phyloP scores from a whole-genome alignment of 2,797 vertebrate species.

The Sebastiscus albofasciatus region DNA sequence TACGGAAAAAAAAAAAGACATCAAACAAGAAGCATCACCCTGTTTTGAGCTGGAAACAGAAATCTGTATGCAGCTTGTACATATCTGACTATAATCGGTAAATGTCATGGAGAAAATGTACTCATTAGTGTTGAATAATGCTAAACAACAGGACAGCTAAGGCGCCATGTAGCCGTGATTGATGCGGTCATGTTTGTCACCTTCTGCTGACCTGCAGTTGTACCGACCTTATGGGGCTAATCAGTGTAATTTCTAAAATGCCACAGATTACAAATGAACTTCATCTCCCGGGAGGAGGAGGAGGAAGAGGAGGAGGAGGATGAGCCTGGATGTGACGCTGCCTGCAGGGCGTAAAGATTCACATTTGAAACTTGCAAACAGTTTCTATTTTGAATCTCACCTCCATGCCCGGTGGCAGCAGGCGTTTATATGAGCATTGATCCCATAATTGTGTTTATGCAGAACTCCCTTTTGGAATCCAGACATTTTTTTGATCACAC shows the following conservation, averaged over 20 bases:
- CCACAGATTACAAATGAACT: constrained; percentile 25
- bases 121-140: constrained; percentile 1
- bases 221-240: neutral
- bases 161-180: neutral
- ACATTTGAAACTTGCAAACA: constrained; percentile 24
- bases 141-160: neutral
- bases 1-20: too few relatives aligned
- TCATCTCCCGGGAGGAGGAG: neutral
- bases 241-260: constrained; percentile 32
- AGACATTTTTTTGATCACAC: constrained; percentile 54
- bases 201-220: constrained; percentile 11
- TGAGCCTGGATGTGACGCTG: neutral
- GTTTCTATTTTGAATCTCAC: constrained; percentile 44
- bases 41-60: neutral
- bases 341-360: neutral
- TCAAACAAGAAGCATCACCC: neutral
- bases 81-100: neutral
- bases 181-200: neutral
- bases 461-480: constrained; percentile 44
- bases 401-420: constrained; percentile 38
- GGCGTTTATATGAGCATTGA: constrained; percentile 49
- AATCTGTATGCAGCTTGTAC: neutral
- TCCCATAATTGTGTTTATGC: constrained; percentile 62
- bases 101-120: neutral
- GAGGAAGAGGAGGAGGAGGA: neutral